Conservation (phyloP, 2,113 vertebrate species). For the Heloderma charlesbogerti region DNA sequence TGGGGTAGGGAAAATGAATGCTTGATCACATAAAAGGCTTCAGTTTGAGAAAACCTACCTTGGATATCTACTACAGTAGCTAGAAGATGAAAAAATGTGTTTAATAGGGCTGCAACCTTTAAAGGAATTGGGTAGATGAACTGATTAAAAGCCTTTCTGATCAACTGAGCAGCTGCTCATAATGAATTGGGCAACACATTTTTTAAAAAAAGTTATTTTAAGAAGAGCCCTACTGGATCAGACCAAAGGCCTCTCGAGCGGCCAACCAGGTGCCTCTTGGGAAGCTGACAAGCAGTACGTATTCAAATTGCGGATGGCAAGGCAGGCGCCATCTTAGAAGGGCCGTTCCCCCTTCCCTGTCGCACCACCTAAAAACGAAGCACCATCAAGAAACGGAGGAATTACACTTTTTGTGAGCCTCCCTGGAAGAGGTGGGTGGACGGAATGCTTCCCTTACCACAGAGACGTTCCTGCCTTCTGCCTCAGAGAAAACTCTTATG, state of each 20-base stretch:
- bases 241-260: background rate
- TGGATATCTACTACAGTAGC: slow-evolving; percentile 67
- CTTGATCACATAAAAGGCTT: slow-evolving; percentile 72
- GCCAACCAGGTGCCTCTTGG: background rate
- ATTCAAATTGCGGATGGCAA: too few relatives aligned
- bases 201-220: background rate
- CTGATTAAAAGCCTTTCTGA: background rate
- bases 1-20: slow-evolving; percentile 57
- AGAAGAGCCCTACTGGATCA: background rate
- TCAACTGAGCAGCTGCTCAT: background rate
- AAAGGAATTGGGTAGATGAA: background rate
- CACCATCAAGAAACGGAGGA: background rate
- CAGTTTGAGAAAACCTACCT: slow-evolving; percentile 51
- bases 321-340: background rate
- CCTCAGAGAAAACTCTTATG: too few relatives aligned
- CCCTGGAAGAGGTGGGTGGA: background rate
- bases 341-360: background rate
- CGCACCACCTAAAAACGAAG: background rate
- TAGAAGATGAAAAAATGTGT: background rate
- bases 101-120: background rate
- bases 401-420: background rate
- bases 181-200: background rate
- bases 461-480: too few relatives aligned
- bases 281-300: background rate
- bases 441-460: background rate